These are phyloP conservation scores for Botia almorhae DNA, from an alignment of 2,797 vertebrate species.

Conservation along the genomic window DNA sequence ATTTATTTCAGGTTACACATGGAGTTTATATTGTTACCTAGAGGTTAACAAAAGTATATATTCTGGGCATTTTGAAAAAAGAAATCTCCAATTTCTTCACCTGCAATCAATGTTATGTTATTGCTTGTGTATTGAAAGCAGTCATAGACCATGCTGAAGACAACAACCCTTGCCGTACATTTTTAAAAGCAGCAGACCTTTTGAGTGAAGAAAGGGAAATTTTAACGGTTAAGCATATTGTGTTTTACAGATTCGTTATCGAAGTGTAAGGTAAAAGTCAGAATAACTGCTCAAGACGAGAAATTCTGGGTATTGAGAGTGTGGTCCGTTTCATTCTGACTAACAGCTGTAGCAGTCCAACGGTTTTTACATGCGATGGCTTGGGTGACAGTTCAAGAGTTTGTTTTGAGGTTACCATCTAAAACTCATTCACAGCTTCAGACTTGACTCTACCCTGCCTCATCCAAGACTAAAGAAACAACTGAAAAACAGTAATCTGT, in stretches of 20 bases:
- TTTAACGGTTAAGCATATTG: not conserved
- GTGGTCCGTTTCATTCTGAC: slow-evolving; percentile 63
- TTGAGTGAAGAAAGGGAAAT: not conserved
- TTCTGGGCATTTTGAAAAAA: not conserved
- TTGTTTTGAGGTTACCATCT: slow-evolving; percentile 66
- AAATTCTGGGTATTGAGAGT: slow-evolving; percentile 46
- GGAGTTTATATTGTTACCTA: not conserved
- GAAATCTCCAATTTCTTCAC: too few relatives aligned
- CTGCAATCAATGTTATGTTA: not conserved
- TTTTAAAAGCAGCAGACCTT: not conserved
- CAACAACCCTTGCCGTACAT: not conserved
- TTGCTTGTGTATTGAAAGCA: not conserved
- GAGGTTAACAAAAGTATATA: not conserved
- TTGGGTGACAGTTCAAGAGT: slow-evolving; percentile 62
- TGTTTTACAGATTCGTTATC: not conserved
- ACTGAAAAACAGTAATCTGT: slow-evolving; percentile 23
- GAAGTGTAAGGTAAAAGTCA: slow-evolving; percentile 6
- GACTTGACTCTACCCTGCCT: slow-evolving; percentile 45
- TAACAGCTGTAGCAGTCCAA: slow-evolving; percentile 71
- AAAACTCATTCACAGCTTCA: slow-evolving; percentile 32
- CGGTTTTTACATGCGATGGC: slow-evolving; percentile 61
- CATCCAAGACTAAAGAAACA: slow-evolving; percentile 29
- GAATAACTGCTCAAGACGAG: slow-evolving; percentile 24
- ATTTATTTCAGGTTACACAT: not conserved
- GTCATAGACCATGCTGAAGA: not conserved